Conservation (phyloP, 2,797 vertebrate species). For the Gouania willdenowi region DNA sequence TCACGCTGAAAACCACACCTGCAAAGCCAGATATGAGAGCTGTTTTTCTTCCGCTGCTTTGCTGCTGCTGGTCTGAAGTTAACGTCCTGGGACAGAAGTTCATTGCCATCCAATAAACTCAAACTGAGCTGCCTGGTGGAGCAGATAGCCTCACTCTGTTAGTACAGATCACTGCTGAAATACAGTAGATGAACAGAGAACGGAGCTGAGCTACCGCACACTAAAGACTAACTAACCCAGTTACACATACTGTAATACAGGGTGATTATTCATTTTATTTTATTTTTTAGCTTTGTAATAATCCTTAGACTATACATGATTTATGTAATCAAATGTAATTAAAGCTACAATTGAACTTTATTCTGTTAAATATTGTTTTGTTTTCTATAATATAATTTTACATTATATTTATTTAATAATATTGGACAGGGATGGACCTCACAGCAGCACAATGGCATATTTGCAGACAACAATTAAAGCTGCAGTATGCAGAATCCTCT, state of each 20-base stretch:
- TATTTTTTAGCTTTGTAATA: not conserved
- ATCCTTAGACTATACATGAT: too few species aligned
- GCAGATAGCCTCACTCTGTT: slow-evolving; percentile 18
- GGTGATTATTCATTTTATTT: not conserved
- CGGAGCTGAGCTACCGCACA: slow-evolving; percentile 29
- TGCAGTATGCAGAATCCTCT: too few species aligned
- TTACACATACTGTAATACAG: slow-evolving; percentile 10
- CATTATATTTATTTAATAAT: too few species aligned
- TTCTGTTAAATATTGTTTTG: too few species aligned
- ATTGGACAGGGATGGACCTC: too few species aligned
- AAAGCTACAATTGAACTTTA: too few species aligned
- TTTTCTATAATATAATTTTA: too few species aligned
- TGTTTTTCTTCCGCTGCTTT: slow-evolving; percentile 16
- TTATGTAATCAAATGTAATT: too few species aligned
- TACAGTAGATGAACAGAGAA: slow-evolving; percentile 24
- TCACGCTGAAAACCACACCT: slow-evolving; percentile 5
- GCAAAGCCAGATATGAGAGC: slow-evolving; percentile 8
- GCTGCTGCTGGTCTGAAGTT: slow-evolving; percentile 26
- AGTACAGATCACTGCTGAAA: slow-evolving; percentile 13
- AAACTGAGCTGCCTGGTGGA: slow-evolving; percentile 14
- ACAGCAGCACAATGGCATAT: too few species aligned
- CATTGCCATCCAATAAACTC: slow-evolving; percentile 4
- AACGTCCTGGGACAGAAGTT: slow-evolving; percentile 24
- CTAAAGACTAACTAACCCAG: slow-evolving; percentile 15
- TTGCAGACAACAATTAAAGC: too few species aligned